Evolutionary conservation across 2,113 vertebrate species (phyloP).

Genomic region (Strigops habroptila): DNA sequence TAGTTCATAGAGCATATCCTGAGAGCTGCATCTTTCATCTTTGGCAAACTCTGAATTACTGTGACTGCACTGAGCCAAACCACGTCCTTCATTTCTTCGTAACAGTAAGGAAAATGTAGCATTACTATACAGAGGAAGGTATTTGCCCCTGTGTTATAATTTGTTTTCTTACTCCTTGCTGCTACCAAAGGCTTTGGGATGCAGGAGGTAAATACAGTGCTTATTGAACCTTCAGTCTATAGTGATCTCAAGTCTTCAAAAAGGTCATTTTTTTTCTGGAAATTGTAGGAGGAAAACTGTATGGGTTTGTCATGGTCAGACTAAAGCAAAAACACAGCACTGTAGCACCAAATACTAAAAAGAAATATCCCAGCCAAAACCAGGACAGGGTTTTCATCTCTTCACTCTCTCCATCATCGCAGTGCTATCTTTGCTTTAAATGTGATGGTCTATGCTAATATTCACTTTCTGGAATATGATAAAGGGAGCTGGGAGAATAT

Average conservation of each 20-base stretch:
- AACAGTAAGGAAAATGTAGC: neutral
- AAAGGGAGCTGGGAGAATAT: neutral
- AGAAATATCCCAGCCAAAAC: neutral
- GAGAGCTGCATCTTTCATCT: slow-evolving; percentile 1
- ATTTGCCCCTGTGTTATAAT: neutral
- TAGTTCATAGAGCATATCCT: neutral
- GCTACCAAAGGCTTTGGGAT: neutral
- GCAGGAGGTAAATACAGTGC: neutral
- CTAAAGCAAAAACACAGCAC: neutral
- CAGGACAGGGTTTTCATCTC: neutral
- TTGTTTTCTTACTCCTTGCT: neutral
- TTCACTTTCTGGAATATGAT: neutral
- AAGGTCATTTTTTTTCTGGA: neutral
- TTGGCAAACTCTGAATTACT: neutral
- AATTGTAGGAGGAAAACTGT: neutral
- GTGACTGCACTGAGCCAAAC: neutral
- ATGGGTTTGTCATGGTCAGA: neutral
- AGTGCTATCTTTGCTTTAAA: neutral
- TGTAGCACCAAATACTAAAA: neutral
- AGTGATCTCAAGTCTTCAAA: neutral
- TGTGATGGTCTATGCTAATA: neutral
- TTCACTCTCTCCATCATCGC: neutral
- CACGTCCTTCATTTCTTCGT: neutral
- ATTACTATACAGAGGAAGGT: neutral
- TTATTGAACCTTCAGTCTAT: neutral